Percentiles rank a stretch among this genome's conserved stretches.
These are phyloP conservation scores for Tachysurus vachellii DNA, from an alignment of 2,113 vertebrate genomes.

Conservation along the genomic window DNA sequence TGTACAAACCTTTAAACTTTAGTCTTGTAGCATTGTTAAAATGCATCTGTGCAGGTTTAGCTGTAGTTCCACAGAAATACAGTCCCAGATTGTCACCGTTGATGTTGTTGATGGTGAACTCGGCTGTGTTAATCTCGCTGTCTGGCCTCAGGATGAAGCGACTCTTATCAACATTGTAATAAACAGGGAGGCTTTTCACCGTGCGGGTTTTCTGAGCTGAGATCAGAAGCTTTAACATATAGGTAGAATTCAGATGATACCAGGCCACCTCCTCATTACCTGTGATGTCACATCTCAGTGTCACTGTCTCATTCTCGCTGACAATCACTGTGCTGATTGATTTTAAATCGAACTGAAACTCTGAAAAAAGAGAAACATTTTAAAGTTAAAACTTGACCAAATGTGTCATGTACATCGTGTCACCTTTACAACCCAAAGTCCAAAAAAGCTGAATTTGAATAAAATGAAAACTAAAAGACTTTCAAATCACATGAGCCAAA, in stretches of 20 bases:
- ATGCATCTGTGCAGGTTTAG: neutral
- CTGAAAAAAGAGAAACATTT: neutral
- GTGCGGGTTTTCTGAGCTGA: neutral
- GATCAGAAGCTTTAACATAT: neutral
- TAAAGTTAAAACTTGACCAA: neutral
- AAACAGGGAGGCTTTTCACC: neutral
- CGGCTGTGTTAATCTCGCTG: neutral
- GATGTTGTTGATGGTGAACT: neutral
- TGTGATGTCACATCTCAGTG: neutral
- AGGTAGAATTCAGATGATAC: neutral
- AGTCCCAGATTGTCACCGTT: neutral
- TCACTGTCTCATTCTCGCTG: neutral
- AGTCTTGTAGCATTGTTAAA: neutral
- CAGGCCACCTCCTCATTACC: constrained; percentile 4
- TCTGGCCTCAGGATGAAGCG: neutral
- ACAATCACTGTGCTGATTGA: neutral
- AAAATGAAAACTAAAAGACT: too few species aligned
- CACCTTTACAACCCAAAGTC: neutral
- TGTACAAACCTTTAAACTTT: neutral
- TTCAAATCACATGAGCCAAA: too few species aligned
- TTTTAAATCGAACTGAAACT: neutral
- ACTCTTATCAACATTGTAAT: neutral
- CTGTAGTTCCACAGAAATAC: neutral
- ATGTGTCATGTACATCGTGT: neutral
- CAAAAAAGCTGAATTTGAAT: too few species aligned